Evolutionary conservation across 2,113 vertebrate genomes (phyloP), one percentile per base, ranked within the genome.

Genomic region (Ceuthmochares aereus): DNA sequence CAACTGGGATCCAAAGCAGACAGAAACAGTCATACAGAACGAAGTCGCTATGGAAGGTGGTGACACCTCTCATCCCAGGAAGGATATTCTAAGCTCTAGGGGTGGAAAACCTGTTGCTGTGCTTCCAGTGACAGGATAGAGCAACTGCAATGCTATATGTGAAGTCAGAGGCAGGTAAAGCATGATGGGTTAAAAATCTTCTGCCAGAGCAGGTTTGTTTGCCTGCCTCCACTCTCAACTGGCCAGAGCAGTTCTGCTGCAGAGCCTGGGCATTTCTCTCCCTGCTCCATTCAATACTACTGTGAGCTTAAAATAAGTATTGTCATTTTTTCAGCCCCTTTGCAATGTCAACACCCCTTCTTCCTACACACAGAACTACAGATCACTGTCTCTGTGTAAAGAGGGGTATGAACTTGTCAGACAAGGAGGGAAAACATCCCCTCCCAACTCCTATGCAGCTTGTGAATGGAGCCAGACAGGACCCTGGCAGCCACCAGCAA

Each of bases 101-200:
- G 16, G 10, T 68, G 80, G 52, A 82, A 83, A 70, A 36, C 4
- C 8, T 23, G 6, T 3, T 12, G 12, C 52, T 49, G 2, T 5
- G 15, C 27, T 60, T 59, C 47, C 40, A 42, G 12, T 2, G 22
- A 45, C 18, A 22, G 45, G 23, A 10, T 23, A 27, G 66, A 72
- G 83, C 2, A 1, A 13, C 42, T 82, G 60, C n/a, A 70, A n/a
- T 9, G 1, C 3, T 54, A 18, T 27, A n/a, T 6, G 11, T 18
- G 21, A n/a, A 40, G 27, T 13, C 66, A 68, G n/a, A 58, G 14
- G 36, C 64, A 74, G 27, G 36, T 17, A 56, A 42, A 77, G 7
- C 1, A 1, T 0, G 0, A 5, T 12, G 11, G 14, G 14, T 37
- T 69, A 9, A 9, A 62, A 45, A 11, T 13, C 60, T 67, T 19